phyloP scores from a whole-genome alignment of 1,140 invertebrate genomes.

The Diorhabda elongata region DNA sequence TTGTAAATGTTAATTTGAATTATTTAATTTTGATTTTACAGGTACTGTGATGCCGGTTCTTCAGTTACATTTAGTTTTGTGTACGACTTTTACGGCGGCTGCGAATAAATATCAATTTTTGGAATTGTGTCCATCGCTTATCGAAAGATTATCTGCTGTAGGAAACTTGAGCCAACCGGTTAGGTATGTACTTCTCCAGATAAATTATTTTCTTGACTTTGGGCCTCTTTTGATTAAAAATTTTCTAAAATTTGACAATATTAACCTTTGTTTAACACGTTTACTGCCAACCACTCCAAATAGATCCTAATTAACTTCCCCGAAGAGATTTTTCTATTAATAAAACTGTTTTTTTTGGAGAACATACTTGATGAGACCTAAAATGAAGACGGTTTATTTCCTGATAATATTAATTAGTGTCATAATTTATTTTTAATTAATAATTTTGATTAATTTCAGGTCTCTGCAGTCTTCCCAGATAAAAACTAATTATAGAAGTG shows the following conservation, averaged over 20 bases:
- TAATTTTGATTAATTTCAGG: constrained; percentile 36
- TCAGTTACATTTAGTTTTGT: constrained; percentile 63
- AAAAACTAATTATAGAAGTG: constrained; percentile 60
- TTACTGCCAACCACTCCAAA: too few species aligned
- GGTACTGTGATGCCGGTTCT: constrained; percentile 61
- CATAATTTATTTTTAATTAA: background rate
- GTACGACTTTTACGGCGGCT: constrained; percentile 62
- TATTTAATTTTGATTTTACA: constrained; percentile 27
- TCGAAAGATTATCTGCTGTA: constrained; percentile 61
- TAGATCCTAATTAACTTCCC: too few species aligned
- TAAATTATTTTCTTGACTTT: background rate
- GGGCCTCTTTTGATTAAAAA: too few species aligned
- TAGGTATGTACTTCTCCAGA: constrained; percentile 48
- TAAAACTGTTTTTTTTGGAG: too few species aligned
- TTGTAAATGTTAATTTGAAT: background rate
- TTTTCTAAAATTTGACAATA: too few species aligned
- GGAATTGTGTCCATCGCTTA: constrained; percentile 62
- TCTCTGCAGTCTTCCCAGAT: constrained; percentile 57
- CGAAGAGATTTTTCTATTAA: too few species aligned
- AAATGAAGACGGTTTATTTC: too few species aligned
- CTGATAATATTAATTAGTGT: too few species aligned
- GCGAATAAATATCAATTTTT: constrained; percentile 70
- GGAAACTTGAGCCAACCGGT: constrained; percentile 64
- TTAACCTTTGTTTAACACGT: too few species aligned
- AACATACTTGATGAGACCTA: too few species aligned